phyloP scores from a whole-genome alignment of 2,797 vertebrate genomes.

The Lithobates sylvaticus region DNA sequence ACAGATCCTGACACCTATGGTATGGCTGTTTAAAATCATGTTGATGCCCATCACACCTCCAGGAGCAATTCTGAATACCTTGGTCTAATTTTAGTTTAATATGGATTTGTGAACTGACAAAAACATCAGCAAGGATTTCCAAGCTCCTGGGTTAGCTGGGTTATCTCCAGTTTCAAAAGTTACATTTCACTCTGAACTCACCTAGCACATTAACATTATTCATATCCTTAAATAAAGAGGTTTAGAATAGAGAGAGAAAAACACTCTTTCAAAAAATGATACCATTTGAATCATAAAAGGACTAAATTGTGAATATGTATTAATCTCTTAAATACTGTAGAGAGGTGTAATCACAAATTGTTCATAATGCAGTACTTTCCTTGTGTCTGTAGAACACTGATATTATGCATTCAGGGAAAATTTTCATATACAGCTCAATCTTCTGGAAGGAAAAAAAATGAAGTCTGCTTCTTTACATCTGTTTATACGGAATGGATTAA shows the following conservation, averaged over 20 bases:
- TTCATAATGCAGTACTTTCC: constrained; percentile 44
- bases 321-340: constrained; percentile 46
- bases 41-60: background rate
- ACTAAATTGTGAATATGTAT: constrained; percentile 36
- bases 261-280: background rate
- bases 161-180: background rate
- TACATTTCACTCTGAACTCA: background rate
- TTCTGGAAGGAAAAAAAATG: constrained; percentile 27
- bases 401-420: constrained; percentile 35
- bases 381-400: constrained; percentile 14
- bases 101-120: background rate
- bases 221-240: constrained; percentile 1
- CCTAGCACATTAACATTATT: constrained; percentile 21
- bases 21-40: background rate
- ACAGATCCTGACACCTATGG: too few species aligned
- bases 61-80: background rate
- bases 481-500: constrained; percentile 33
- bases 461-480: constrained; percentile 38
- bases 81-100: background rate
- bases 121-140: background rate
- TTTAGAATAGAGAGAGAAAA: background rate
- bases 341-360: constrained; percentile 49
- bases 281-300: constrained; percentile 35
- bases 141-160: background rate
- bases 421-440: constrained; percentile 40